Conservation (phyloP, 2,113 vertebrate genomes). For the Chloroceryle aenea region DNA sequence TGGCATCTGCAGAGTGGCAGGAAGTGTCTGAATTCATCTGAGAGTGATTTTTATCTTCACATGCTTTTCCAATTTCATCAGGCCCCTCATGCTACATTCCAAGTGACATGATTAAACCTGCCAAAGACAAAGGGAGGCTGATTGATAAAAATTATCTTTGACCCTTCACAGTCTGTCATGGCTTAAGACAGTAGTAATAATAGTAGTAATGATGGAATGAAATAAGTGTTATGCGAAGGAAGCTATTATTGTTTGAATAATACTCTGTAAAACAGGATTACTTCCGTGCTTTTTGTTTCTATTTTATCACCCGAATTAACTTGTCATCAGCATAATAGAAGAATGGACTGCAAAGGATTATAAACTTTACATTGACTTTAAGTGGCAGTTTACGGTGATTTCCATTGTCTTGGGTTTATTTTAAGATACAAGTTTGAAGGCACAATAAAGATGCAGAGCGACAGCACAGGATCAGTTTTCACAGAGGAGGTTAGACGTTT, state of each 20-base stretch:
- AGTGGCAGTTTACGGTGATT: slow-evolving; percentile 48
- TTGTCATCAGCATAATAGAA: slow-evolving; percentile 60
- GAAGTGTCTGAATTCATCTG: slow-evolving; percentile 92
- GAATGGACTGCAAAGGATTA: slow-evolving; percentile 54
- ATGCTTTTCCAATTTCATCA: slow-evolving; percentile 92
- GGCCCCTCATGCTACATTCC: slow-evolving; percentile 77
- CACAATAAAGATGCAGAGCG: slow-evolving; percentile 34
- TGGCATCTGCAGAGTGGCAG: slow-evolving; percentile 92
- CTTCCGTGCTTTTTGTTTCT: slow-evolving; percentile 69
- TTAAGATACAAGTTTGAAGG: slow-evolving; percentile 1
- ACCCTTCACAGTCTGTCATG: slow-evolving; percentile 81
- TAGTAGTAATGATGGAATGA: slow-evolving; percentile 65
- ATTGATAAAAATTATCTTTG: slow-evolving; percentile 78
- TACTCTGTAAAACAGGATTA: slow-evolving; percentile 63
- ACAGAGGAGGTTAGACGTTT: slow-evolving; percentile 15
- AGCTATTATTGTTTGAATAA: slow-evolving; percentile 63
- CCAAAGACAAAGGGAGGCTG: slow-evolving; percentile 77
- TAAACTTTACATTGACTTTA: slow-evolving; percentile 49
- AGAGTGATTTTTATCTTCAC: slow-evolving; percentile 90
- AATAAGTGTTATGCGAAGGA: slow-evolving; percentile 32
- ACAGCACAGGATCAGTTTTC: slow-evolving; percentile 45
- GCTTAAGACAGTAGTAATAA: slow-evolving; percentile 78
- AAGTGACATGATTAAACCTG: slow-evolving; percentile 84
- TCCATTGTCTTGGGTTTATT: slow-evolving; percentile 42
- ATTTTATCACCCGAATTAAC: slow-evolving; percentile 69